Evolutionary conservation across 1,140 invertebrate genomes (phyloP), one percentile per base, ranked within the genome.

Genomic region (Brachionus asplanchnoidis): DNA sequence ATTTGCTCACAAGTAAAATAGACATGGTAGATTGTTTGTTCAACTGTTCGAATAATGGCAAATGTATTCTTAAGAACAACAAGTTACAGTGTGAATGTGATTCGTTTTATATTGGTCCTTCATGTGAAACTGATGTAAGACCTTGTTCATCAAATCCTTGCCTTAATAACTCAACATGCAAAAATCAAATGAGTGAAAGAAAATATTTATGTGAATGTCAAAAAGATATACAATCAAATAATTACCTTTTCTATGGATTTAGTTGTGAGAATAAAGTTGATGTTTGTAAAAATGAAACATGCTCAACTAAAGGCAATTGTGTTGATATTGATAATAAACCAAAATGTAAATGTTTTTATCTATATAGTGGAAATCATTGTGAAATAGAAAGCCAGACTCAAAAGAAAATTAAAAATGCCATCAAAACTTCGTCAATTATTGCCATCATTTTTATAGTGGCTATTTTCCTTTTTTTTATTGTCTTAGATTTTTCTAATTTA

Each of bases 191-290:
- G 11, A 94, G 95, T 88, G 95, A 96, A 88, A 96, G 94, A 88
- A 85, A 80, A 9, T 77, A 44, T 36, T 12, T 12, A 42, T 77
- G 73, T 50, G 73, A 77, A n/a, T 77, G 73, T 77, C 92, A 93
- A 86, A 96, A 95, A 89, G 92, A 94, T 5, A 93, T 94, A 0
- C 95, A 95, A 1, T 23, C 20, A 23, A 17, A 23, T 50, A 4
- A 3, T 23, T 9, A 23, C 17, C 36, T 70, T 6, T 70, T 14
- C 20, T 36, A 28, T 77, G 73, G 73, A 44, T 36, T 23, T 28
- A 77, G 20, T 36, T 77, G 73, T 28, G 36, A 77, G 32, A 44
- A 44, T 17, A 77, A 26, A 20, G 40, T 77, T 32, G 14, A 77
- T 50, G 17, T 36, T 2, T 77, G 73, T 44, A 12, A 42, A 77